Conservation (phyloP, 2,113 vertebrate species). For the Melanotaenia duboulayi region DNA sequence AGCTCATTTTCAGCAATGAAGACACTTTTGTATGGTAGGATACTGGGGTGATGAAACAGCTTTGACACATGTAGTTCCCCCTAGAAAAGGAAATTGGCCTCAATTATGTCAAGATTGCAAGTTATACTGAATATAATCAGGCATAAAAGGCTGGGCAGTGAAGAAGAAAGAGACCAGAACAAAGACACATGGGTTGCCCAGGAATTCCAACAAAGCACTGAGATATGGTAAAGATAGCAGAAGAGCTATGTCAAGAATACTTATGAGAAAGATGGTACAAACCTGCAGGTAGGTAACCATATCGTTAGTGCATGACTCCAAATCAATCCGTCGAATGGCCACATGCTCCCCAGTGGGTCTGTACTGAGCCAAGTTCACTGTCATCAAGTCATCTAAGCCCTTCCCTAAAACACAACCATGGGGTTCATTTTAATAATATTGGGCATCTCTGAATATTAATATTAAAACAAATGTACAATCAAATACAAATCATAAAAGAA, state of each 20-base stretch:
- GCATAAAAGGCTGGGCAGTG: no score
- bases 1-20: conserved; percentile 96
- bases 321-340: conserved; percentile 90
- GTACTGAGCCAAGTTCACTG: conserved; percentile 92
- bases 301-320: conserved; percentile 97
- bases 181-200: no score
- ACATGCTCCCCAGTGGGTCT: conserved; percentile 91
- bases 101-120: not conserved
- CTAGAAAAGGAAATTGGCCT: conserved; percentile 63
- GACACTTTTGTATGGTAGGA: conserved; percentile 94
- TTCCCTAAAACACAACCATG: conserved; percentile 80
- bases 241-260: not conserved
- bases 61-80: conserved; percentile 95
- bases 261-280: conserved; percentile 21
- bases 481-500: no score
- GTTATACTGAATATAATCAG: not conserved
- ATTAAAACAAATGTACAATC: no score
- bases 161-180: no score
- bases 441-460: no score
- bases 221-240: not conserved
- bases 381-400: conserved; percentile 95
- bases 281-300: conserved; percentile 98
- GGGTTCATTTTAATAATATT: not conserved
- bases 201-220: not conserved
- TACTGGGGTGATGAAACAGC: conserved; percentile 94